Conservation (phyloP, 2,888 invertebrate genomes). For the Agonopterix alstromeriana region DNA sequence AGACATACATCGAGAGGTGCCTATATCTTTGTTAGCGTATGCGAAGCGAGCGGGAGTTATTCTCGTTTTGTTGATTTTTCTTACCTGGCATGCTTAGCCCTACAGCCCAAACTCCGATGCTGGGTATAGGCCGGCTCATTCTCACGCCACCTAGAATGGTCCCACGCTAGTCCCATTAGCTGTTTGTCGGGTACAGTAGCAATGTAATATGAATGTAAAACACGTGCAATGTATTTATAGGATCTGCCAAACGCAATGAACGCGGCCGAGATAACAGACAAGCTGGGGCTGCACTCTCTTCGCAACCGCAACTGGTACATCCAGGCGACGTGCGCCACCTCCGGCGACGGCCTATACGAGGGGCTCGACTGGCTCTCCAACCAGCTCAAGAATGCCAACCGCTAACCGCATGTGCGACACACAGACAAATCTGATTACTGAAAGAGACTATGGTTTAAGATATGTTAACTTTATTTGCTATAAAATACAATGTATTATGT, state of each 20-base stretch:
- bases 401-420: slow-evolving; percentile 79
- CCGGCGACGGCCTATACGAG: slow-evolving; percentile 99
- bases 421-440: slow-evolving; percentile 66
- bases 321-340: slow-evolving; percentile 98
- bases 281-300: slow-evolving; percentile 97
- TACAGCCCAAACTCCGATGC: too few relatives aligned
- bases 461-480: slow-evolving; percentile 77
- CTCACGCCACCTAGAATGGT: too few relatives aligned
- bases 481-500: slow-evolving; percentile 73
- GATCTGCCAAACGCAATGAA: slow-evolving; percentile 99
- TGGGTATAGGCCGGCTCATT: too few relatives aligned
- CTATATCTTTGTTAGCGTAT: too few relatives aligned
- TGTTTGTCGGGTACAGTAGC: too few relatives aligned
- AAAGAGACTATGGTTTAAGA: slow-evolving; percentile 77
- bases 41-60: too few relatives aligned
- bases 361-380: slow-evolving; percentile 99
- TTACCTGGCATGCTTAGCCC: too few relatives aligned
- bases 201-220: background rate
- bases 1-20: too few relatives aligned
- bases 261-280: slow-evolving; percentile 99
- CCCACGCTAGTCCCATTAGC: too few relatives aligned
- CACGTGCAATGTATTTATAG: slow-evolving; percentile 61
- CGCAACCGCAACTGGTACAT: slow-evolving; percentile 99
- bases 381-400: slow-evolving; percentile 98
- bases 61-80: too few relatives aligned